phyloP scores from a whole-genome alignment of 2,797 vertebrate species.

The Aphelocoma californica region DNA sequence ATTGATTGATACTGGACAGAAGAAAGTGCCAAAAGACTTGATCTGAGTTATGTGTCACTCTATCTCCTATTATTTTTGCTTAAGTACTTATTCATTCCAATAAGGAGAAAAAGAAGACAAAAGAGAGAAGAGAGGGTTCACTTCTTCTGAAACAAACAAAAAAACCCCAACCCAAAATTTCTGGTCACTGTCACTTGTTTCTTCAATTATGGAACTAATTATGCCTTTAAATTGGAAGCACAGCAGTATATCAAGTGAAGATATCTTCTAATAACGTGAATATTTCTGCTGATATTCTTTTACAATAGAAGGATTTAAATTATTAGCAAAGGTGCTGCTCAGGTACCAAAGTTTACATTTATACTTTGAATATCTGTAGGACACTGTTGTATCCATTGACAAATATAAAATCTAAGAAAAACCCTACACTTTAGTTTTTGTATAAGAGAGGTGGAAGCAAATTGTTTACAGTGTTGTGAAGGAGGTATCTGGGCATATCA shows the following conservation, averaged over 20 bases:
- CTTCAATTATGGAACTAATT: background rate
- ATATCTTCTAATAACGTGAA: background rate
- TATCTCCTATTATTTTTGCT: background rate
- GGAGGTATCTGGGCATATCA: background rate
- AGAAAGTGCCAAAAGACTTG: background rate
- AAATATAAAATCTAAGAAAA: background rate
- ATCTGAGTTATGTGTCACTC: background rate
- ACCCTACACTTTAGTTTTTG: background rate
- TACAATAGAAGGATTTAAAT: background rate
- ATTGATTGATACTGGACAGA: background rate
- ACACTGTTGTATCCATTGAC: background rate
- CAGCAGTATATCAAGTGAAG: background rate
- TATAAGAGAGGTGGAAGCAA: background rate
- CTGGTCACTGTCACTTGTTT: background rate
- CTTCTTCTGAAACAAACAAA: background rate
- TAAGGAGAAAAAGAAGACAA: background rate
- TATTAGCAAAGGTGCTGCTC: background rate
- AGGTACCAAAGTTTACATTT: background rate
- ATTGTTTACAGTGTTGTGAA: background rate
- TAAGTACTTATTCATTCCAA: background rate
- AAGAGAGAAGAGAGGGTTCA: background rate
- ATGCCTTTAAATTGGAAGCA: background rate
- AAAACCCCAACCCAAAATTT: background rate
- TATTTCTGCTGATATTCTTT: background rate
- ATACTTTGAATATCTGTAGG: background rate